phyloP scores from a whole-genome alignment of 2,113 vertebrate genomes.

The Machaerirhynchus nigripectus region DNA sequence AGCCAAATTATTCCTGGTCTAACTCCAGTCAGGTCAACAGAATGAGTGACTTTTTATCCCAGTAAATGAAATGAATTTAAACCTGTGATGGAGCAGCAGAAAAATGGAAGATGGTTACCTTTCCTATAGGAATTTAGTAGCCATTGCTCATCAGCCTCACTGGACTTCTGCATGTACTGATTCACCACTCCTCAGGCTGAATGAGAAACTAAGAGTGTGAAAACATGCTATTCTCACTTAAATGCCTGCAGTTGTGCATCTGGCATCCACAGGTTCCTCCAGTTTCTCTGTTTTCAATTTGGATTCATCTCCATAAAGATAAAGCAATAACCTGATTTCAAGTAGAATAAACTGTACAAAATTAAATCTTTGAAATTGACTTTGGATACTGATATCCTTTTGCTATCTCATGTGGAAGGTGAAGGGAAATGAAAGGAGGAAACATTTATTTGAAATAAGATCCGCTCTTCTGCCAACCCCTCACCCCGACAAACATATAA shows the following conservation, averaged over 20 bases:
- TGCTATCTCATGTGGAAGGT: not conserved
- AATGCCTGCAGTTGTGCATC: not conserved
- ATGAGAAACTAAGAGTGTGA: not conserved
- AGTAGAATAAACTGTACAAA: slow-evolving; percentile 37
- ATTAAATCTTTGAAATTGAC: slow-evolving; percentile 24
- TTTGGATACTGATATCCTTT: slow-evolving; percentile 20
- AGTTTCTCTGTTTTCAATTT: slow-evolving; percentile 65
- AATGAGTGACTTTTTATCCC: not conserved
- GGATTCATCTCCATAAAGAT: slow-evolving; percentile 47
- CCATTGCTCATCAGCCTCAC: not conserved
- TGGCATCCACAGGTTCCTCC: not conserved
- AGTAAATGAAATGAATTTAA: not conserved
- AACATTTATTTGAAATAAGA: slow-evolving; percentile 40
- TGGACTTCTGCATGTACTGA: not conserved
- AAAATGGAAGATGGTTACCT: not conserved
- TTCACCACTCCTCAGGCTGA: not conserved
- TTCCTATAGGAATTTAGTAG: not conserved
- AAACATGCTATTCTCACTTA: not conserved
- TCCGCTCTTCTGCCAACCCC: not conserved
- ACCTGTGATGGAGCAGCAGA: not conserved
- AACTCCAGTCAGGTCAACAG: not conserved
- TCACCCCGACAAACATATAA: not conserved
- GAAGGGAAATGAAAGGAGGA: slow-evolving; percentile 48
- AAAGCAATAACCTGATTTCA: slow-evolving; percentile 54
- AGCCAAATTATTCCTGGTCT: not conserved